Conservation (phyloP, 2,888 invertebrate genomes). For the Metopia argyrocephala region DNA sequence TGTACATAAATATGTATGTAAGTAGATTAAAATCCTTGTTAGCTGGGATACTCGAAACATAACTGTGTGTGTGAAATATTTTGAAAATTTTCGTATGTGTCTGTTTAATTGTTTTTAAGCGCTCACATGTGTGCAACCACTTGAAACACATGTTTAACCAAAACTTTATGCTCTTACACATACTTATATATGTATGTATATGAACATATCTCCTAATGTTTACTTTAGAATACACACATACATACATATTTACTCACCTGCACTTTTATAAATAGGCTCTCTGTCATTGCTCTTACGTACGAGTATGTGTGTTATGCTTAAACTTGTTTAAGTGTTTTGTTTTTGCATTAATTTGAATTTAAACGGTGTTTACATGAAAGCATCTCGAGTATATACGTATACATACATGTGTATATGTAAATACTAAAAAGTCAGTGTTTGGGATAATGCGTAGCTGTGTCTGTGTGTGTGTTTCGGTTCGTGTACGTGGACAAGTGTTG, state of each 20-base stretch:
- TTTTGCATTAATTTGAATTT: slow-evolving; percentile 49
- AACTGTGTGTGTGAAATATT: not conserved
- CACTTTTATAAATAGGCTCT: not conserved
- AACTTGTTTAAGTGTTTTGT: slow-evolving; percentile 16
- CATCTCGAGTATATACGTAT: too few relatives aligned
- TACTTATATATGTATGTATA: slow-evolving; percentile 4
- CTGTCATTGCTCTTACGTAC: too few relatives aligned
- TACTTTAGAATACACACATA: not conserved
- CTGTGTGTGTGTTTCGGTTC: not conserved
- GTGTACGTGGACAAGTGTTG: not conserved
- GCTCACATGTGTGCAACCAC: slow-evolving; percentile 26
- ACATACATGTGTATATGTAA: not conserved
- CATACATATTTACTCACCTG: not conserved
- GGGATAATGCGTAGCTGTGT: not conserved
- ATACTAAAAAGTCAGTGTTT: not conserved
- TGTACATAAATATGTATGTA: not conserved
- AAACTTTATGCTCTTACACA: not conserved
- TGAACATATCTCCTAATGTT: slow-evolving; percentile 13
- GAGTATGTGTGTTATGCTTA: not conserved
- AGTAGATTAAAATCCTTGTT: too few relatives aligned
- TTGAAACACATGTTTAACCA: slow-evolving; percentile 37
- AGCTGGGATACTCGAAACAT: too few relatives aligned
- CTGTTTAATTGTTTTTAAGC: too few relatives aligned
- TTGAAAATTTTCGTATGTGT: slow-evolving; percentile 3
- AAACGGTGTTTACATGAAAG: slow-evolving; percentile 35